Evolutionary conservation across 2,888 invertebrate genomes (phyloP), one percentile per base, ranked within the genome.

Genomic region (Volucella zonaria): DNA sequence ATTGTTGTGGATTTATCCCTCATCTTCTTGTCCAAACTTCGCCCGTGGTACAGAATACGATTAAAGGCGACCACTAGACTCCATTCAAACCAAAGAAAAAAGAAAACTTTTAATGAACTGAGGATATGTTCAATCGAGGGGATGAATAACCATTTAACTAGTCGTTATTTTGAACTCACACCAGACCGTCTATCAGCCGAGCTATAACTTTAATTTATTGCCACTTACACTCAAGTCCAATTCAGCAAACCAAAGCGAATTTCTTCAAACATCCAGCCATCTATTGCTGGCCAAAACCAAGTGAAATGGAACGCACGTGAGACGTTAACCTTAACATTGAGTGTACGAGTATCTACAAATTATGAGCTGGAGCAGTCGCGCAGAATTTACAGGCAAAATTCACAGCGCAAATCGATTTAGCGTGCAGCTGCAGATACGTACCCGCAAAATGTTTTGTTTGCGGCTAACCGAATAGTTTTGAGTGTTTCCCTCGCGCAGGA

Each of bases 271-370:
- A 45, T 18, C 23, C 40, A 38, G 18, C 40, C 18, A 18, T n/a
- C 49, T 15, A 15, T 3, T 23, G 40, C 47, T 38, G 8, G 15
- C 43, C 12, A 15, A 58, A 31, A 64, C 47, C 68, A 81, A 85
- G 73, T 81, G 76, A 81, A 52, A 68, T 85, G 85, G 85, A 85
- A 85, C 85, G 81, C 85, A 73, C 68, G 81, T 71, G 52, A 85
- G 68, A 85, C 85, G 59, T 85, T 85, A 81, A 85, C 85, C 85
- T 85, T 85, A 85, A 73, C 85, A 81, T 64, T 85, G 85, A 81
- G 75, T 67, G 71, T 71, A n/a, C n/a, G n/a, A n/a, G n/a, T n/a
- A 31, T 23, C 62, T 47, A 23, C 45, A 51, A 38, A 68, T 73
- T 66, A 64, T 6, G 6, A 31, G 43, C 74, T 58, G 40, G 14